phyloP scores from a whole-genome alignment of 2,888 invertebrate species.

The Eupithecia subumbrata region DNA sequence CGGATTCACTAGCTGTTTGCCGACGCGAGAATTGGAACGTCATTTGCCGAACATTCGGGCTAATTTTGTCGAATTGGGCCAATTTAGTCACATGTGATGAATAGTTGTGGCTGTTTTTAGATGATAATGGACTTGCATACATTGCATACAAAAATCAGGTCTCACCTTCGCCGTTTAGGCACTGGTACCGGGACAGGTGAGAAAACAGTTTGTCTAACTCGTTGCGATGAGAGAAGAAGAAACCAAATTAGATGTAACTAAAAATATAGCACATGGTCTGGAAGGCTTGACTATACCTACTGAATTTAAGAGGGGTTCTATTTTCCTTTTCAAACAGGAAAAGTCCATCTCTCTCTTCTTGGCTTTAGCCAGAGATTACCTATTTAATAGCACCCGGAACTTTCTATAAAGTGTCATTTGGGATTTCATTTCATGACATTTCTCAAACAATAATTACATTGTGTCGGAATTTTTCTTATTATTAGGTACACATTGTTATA shows the following conservation, averaged over 20 bases:
- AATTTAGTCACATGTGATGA: background rate
- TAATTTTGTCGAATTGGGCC: background rate
- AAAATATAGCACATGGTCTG: background rate
- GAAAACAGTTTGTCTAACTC: background rate
- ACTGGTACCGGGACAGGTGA: too few relatives aligned
- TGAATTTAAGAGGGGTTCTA: too few relatives aligned
- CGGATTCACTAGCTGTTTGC: slow-evolving; percentile 7
- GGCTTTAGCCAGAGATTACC: too few relatives aligned
- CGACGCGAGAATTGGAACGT: background rate
- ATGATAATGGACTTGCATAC: background rate
- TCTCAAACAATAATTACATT: too few relatives aligned
- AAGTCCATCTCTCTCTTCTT: too few relatives aligned
- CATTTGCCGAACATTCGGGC: background rate
- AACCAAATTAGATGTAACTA: background rate
- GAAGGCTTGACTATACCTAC: background rate
- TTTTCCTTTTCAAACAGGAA: too few relatives aligned
- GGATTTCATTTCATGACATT: too few relatives aligned
- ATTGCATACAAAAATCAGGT: background rate
- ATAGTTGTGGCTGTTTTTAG: background rate
- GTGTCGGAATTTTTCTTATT: too few relatives aligned
- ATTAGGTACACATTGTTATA: too few relatives aligned
- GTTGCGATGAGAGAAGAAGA: background rate
- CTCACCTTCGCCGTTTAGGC: too few relatives aligned
- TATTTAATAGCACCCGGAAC: too few relatives aligned
- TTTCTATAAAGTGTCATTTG: too few relatives aligned